Conservation (phyloP, 2,888 invertebrate genomes). For the Ypsolopha scabrella region DNA sequence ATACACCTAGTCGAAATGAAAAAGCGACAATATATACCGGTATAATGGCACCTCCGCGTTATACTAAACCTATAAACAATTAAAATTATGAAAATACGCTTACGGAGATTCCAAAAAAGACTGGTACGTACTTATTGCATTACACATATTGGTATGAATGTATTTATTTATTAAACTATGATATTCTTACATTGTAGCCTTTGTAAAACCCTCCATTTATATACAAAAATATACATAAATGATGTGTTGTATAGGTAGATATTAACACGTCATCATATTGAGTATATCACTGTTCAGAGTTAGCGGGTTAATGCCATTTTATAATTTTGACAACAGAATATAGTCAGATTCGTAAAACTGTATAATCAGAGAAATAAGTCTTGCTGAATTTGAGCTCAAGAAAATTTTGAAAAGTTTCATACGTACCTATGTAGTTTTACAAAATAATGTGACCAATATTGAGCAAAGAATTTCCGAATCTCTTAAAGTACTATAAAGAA, state of each 20-base stretch:
- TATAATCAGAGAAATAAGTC: too few relatives aligned
- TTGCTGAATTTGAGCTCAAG: not conserved
- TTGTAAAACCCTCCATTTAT: conserved; percentile 54
- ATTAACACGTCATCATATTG: conserved; percentile 22
- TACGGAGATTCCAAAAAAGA: conserved; percentile 62
- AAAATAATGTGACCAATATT: conserved; percentile 4
- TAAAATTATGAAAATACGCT: conserved; percentile 58
- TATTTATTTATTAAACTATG: conserved; percentile 33
- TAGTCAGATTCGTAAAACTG: too few relatives aligned
- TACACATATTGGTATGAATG: conserved; percentile 32
- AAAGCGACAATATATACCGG: not conserved
- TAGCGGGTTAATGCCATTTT: not conserved
- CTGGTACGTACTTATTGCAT: conserved; percentile 34
- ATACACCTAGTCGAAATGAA: not conserved
- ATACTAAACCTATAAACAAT: conserved; percentile 52
- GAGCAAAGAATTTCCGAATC: not conserved
- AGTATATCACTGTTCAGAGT: conserved; percentile 29
- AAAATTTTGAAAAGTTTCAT: not conserved
- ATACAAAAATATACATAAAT: conserved; percentile 68
- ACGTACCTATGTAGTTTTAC: not conserved
- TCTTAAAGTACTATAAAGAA: not conserved
- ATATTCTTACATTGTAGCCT: conserved; percentile 54
- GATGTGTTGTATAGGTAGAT: conserved; percentile 30
- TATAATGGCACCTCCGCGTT: conserved; percentile 62
- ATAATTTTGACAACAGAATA: too few relatives aligned